These are phyloP conservation scores for Corydoras sp. DNA, from an alignment of 2,113 vertebrate species.

Conservation along the genomic window DNA sequence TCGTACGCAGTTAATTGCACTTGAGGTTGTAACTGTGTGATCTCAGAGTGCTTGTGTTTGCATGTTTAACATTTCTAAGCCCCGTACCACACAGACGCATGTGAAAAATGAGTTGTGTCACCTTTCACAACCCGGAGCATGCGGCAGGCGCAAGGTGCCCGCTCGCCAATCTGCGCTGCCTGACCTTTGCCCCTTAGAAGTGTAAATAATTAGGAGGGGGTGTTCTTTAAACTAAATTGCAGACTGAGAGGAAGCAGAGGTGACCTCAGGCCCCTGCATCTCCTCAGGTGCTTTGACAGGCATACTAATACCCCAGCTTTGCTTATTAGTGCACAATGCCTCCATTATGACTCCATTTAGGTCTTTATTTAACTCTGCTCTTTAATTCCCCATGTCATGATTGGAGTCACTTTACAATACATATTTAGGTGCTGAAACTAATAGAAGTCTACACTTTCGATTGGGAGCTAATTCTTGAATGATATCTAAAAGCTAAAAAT, in stretches of 20 bases:
- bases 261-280: slow-evolving; percentile 39
- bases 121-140: slow-evolving; percentile 45
- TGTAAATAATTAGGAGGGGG: slow-evolving; percentile 55
- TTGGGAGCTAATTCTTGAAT: too few species aligned
- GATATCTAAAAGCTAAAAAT: too few species aligned
- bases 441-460: too few species aligned
- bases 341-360: slow-evolving; percentile 17
- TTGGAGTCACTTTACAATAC: not conserved
- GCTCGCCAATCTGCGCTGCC: slow-evolving; percentile 13
- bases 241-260: slow-evolving; percentile 40
- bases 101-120: slow-evolving; percentile 59
- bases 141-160: slow-evolving; percentile 55
- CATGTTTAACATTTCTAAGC: too few species aligned
- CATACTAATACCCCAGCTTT: slow-evolving; percentile 16
- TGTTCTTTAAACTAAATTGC: slow-evolving; percentile 46
- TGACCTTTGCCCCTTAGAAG: slow-evolving; percentile 49
- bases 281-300: slow-evolving; percentile 40
- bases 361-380: not conserved
- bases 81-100: slow-evolving; percentile 57
- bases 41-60: too few species aligned
- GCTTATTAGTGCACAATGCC: slow-evolving; percentile 18
- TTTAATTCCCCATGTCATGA: not conserved
- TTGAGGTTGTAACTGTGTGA: too few species aligned
- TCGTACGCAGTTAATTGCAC: too few species aligned
- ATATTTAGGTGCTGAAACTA: too few species aligned